Conservation (phyloP, 2,797 vertebrate species). For the Macrochelys suwanniensis region DNA sequence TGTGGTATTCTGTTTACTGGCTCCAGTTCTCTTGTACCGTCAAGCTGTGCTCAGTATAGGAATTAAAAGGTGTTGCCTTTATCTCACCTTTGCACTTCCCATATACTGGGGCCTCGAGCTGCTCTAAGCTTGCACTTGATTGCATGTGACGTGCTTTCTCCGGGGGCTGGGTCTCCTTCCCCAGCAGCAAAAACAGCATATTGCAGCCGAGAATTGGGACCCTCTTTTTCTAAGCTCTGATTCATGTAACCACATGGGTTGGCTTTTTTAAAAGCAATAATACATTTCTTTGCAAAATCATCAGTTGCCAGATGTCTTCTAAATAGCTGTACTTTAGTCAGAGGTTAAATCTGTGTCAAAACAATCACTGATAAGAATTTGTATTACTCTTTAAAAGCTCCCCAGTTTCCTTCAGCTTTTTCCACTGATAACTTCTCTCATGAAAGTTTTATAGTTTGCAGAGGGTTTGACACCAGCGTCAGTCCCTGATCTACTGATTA, state of each 20-base stretch:
- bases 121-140: background rate
- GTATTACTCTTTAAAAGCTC: background rate
- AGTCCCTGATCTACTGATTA: constrained; percentile 22
- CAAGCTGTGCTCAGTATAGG: background rate
- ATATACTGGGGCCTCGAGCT: background rate
- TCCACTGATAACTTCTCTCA: background rate
- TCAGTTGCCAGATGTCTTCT: constrained; percentile 64
- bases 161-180: background rate
- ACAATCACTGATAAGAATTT: constrained; percentile 26
- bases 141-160: background rate
- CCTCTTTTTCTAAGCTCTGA: background rate
- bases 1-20: background rate
- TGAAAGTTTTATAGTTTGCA: background rate
- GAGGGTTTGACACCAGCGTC: background rate
- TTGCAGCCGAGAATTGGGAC: background rate
- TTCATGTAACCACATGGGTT: constrained; percentile 40
- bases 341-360: constrained; percentile 56
- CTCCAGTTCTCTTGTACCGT: background rate
- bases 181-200: accelerated
- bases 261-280: constrained; percentile 14
- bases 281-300: constrained; percentile 46
- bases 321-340: constrained; percentile 22
- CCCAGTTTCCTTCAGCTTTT: background rate
- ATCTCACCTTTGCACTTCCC: background rate
- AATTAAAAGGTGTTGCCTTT: background rate